Percentiles rank a stretch among this genome's conserved stretches.
Conservation (phyloP, 2,113 vertebrate genomes). For the Sakesphorus luctuosus region DNA sequence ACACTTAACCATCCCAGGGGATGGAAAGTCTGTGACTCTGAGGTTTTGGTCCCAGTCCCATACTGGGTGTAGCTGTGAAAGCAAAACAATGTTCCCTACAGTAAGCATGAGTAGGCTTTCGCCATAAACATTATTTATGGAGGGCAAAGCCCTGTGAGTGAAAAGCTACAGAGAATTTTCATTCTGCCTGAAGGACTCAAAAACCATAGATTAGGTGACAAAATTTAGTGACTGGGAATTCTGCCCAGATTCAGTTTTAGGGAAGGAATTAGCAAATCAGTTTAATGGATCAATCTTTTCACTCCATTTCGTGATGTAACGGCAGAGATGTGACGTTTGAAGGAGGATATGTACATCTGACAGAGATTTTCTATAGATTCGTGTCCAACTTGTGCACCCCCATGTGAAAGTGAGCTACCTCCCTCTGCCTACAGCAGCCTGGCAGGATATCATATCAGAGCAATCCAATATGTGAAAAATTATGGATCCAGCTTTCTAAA, state of each 20-base stretch:
- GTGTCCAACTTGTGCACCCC: not conserved
- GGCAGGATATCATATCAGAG: not conserved
- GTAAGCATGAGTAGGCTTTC: not conserved
- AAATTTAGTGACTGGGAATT: conserved; percentile 32
- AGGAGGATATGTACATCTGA: not conserved
- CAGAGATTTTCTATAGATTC: not conserved
- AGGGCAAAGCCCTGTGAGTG: not conserved
- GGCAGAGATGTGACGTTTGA: not conserved
- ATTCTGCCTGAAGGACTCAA: not conserved
- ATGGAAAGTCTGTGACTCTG: not conserved
- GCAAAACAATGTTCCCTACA: conserved; percentile 25
- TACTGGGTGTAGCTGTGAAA: conserved; percentile 21
- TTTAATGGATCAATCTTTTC: not conserved
- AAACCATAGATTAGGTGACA: conserved; percentile 14
- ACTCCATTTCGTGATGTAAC: not conserved
- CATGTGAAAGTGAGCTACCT: not conserved
- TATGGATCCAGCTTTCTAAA: not conserved
- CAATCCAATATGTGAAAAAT: not conserved
- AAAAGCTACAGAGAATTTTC: conserved; percentile 30
- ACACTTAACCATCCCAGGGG: not conserved
- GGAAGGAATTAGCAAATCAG: not conserved
- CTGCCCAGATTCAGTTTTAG: not conserved
- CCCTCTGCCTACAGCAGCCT: not conserved
- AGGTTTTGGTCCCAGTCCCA: conserved; percentile 6
- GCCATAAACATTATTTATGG: not conserved